Base-by-base conservation (phyloP, 30 jellyfish, hydroid and myxozoan species). In the Mastigias papua region DNA sequence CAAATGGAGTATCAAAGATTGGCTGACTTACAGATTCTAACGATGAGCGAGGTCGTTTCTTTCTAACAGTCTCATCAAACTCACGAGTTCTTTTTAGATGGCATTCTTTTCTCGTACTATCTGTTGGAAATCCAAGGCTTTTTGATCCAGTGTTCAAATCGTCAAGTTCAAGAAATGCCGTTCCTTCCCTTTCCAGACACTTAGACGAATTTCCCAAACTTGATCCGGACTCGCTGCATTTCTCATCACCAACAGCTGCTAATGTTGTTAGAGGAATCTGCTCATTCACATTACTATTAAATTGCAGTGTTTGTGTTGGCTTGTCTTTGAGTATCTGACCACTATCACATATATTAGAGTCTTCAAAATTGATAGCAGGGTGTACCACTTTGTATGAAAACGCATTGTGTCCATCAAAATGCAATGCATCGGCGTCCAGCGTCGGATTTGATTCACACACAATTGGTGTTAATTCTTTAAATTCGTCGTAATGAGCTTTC, bases 161-260 rank as follows among this genome's bases (percentile, higher is more conserved):
- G n/a, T 70, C 76, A 9, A 73, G 17, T 23, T 54, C 73, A 48
- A 21, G 35, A 37, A 70, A 27, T 30, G 35, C 22, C 1, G 66
- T 33, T 69, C 46, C 64, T 30, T 51, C 86, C 1, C 73, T 42
- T 20, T 69, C 93, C 27, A 71, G 26, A 71, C 17, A 83, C 4
- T 83, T 86, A 31, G 73, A 86, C 4, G 88, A 13, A 48, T 80
- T 73, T 63, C 63, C 78, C 83, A 72, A 42, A 34, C 88, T 73
- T 26, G 88, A 54, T 15, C 73, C 57, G 10, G 84, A 23, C 66
- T 66, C 94, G 74, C 88, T 60, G n/a, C 46, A 61, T 27, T 70
- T 75, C 82, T 61, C 88, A 35, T 34, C n/a, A 11, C 61, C 88
- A 61, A 73, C 94, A 85, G 88, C 83, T 73, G 94, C 88, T 26